Percentiles rank a stretch among this genome's conserved stretches.
Conservation (phyloP, 2,113 vertebrate genomes). For the Tachysurus fulvidraco region DNA sequence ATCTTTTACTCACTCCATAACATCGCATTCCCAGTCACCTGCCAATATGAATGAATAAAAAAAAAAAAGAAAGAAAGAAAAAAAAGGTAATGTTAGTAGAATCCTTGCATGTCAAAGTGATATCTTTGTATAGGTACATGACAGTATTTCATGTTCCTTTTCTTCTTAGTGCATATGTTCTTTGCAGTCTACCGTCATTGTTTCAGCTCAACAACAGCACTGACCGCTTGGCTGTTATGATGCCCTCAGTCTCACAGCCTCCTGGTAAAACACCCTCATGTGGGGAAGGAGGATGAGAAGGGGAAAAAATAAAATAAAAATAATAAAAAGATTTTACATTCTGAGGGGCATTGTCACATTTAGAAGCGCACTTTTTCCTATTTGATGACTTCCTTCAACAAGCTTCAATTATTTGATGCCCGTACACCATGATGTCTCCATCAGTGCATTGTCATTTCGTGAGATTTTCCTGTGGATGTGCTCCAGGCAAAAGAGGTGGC, state of each 20-base stretch:
- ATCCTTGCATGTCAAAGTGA: conserved; percentile 75
- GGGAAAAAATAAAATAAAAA: background rate
- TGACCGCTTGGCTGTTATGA: conserved; percentile 60
- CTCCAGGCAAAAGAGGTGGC: conserved; percentile 71
- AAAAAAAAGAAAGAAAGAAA: conserved; percentile 44
- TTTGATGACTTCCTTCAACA: conserved; percentile 61
- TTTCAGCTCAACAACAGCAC: conserved; percentile 57
- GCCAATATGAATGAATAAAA: conserved; percentile 33
- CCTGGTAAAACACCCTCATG: conserved; percentile 55
- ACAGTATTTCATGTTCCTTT: conserved; percentile 74
- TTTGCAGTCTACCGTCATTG: conserved; percentile 72
- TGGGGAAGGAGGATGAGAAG: background rate
- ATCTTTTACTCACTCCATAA: conserved; percentile 33
- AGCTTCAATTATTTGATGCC: conserved; percentile 58
- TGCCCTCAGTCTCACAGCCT: conserved; percentile 61
- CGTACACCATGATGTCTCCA: conserved; percentile 67
- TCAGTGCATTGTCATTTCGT: conserved; percentile 68
- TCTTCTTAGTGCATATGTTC: conserved; percentile 77
- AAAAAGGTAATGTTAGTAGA: conserved; percentile 57
- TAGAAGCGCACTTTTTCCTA: conserved; percentile 65
- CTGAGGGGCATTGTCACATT: conserved; percentile 59
- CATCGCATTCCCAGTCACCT: conserved; percentile 28
- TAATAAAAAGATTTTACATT: conserved; percentile 60
- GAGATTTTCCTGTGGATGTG: conserved; percentile 71
- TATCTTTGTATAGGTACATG: conserved; percentile 77